A percentile compares a stretch with the other conserved stretches of the same genome.
These are phyloP conservation scores for Edolisoma coerulescens DNA, from an alignment of 2,113 vertebrate species.

Conservation along the genomic window DNA sequence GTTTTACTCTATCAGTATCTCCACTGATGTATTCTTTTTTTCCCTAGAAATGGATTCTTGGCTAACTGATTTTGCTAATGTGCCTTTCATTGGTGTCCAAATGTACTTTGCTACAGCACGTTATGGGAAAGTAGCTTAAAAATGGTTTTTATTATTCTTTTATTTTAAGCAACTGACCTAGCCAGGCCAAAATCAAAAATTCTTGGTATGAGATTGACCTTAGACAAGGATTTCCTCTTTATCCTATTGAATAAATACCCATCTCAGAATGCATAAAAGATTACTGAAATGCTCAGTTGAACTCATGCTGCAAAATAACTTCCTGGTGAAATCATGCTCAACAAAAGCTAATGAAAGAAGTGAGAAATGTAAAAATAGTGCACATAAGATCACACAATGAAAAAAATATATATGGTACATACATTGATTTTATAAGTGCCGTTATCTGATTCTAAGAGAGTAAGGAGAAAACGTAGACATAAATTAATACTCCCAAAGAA, in stretches of 20 bases:
- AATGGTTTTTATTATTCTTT: neutral
- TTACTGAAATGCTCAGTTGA: neutral
- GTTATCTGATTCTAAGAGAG: neutral
- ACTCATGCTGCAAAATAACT: neutral
- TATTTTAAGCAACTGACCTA: neutral
- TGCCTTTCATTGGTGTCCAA: neutral
- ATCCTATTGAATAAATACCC: slow-evolving; percentile 19
- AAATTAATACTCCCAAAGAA: neutral
- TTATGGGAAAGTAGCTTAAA: neutral
- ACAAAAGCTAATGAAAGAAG: neutral
- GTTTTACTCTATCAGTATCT: neutral
- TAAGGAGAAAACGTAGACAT: neutral
- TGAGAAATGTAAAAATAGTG: neutral
- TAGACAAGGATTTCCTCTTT: slow-evolving; percentile 19
- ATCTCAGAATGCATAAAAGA: neutral
- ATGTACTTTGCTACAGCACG: neutral
- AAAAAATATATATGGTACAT: neutral
- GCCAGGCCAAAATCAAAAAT: slow-evolving; percentile 6
- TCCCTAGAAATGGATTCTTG: neutral
- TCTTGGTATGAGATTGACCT: neutral
- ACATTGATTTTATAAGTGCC: neutral
- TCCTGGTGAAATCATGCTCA: neutral
- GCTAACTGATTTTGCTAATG: neutral
- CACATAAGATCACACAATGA: neutral
- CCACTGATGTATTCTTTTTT: neutral